Evolutionary conservation across 2,797 vertebrate species (phyloP), one percentile per base, ranked within the genome.

Genomic region (Hirundo rustica): DNA sequence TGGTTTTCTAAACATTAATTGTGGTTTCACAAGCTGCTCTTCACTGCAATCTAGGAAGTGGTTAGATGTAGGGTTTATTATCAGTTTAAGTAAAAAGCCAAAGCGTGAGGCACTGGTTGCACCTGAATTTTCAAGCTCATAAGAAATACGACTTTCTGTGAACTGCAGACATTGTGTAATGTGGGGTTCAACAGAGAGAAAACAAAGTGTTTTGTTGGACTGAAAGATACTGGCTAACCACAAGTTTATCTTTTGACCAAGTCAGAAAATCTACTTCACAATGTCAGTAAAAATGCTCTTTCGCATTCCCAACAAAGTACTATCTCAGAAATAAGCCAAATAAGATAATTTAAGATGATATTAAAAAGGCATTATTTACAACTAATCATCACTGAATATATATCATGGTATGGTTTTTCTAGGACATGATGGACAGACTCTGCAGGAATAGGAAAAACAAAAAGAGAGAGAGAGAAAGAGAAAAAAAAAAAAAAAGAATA

Each of bases 1-100:
- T 91, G 87, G 92, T 96, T 97, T 97, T 85, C 79, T 54, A 87
- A 62, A 73, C 48, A 83, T 50, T 58, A 87, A 88, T 93, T 88
- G 73, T 65, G 75, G 89, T 95, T 96, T 94, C 68, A 80, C 54
- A 57, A 44, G 45, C 64, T 93, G 65, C 65, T 78, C 48, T 60
- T 87, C 82, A 58, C 42, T 65, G 74, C 25, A 92, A 13, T 77
- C 80, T 96, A 91, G 92, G 90, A 96, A 96, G 95, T 89, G 84
- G 86, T 94, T 95, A 92, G 77, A 84, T 64, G 75, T 88, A 42
- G 7, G n/a, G 23, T 27, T 88, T 83, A 62, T 86, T 87, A 89
- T 95, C 94, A 93, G 83, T 54, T 83, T 74, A 89, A 92, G 62
- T 64, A 76, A 44, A 89, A 88, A 88, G n/a, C 25, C 61, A 34